A percentile compares a stretch with the other conserved stretches of the same genome.
Conservation (phyloP, 37 sponge, comb jelly and placozoan species). For the Aphrocallistes beatrix region DNA sequence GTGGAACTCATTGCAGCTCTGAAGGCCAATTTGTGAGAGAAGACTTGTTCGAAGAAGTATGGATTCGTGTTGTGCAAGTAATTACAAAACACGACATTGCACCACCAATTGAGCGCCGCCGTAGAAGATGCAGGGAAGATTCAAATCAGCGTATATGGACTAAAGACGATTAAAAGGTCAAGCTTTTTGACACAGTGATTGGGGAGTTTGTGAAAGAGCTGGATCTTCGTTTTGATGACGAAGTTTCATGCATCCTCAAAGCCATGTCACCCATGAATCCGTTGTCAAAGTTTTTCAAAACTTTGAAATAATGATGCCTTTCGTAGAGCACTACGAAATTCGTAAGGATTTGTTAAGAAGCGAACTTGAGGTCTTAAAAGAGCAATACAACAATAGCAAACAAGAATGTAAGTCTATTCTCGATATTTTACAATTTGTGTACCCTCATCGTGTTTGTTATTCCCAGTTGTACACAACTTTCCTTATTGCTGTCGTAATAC, state of each 20-base stretch:
- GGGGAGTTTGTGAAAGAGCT: conserved; percentile 15
- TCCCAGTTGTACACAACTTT: background rate
- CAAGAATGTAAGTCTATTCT: conserved; percentile 1
- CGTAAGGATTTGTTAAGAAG: conserved; percentile 6
- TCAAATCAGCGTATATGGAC: conserved; percentile 3
- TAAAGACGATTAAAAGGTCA: conserved; percentile 12
- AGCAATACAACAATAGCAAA: conserved; percentile 10
- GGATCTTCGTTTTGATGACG: conserved; percentile 8
- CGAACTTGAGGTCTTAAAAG: background rate
- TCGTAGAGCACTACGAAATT: conserved; percentile 15
- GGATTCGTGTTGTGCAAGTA: background rate
- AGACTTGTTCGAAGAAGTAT: background rate
- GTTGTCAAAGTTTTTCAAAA: background rate
- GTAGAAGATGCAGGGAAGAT: conserved; percentile 2
- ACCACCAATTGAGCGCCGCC: conserved; percentile 9
- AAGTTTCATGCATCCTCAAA: background rate
- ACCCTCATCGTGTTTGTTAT: background rate
- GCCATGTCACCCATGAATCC: conserved; percentile 10
- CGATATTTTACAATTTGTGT: background rate
- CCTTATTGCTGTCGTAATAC: background rate
- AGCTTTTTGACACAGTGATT: background rate
- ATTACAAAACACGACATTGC: conserved; percentile 15
- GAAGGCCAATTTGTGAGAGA: background rate
- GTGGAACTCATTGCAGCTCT: conserved; percentile 20
- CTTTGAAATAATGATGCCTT: conserved; percentile 4